These are phyloP conservation scores for Ammospiza caudacuta DNA, from an alignment of 2,113 vertebrate species.

Conservation along the genomic window DNA sequence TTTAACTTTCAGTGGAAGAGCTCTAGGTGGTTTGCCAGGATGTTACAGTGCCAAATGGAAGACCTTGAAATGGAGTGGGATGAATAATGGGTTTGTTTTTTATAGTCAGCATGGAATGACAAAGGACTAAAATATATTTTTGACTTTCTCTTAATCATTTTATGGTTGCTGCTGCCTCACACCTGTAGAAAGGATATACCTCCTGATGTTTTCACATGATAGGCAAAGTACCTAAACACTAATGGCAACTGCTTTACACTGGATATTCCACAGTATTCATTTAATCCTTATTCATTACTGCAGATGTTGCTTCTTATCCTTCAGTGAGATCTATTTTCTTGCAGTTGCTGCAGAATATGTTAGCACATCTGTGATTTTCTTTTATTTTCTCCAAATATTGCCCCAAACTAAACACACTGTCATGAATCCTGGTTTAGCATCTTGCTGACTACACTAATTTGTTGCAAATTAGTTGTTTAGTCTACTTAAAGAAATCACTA, in stretches of 20 bases:
- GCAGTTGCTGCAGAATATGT: not conserved
- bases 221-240: not conserved
- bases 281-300: not conserved
- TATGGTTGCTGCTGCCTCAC: not conserved
- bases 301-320: slow-evolving; percentile 27
- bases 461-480: not conserved
- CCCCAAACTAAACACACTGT: not conserved
- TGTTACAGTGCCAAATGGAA: not conserved
- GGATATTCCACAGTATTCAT: not conserved
- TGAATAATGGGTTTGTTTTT: not conserved
- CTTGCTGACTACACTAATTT: not conserved
- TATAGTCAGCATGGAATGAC: not conserved
- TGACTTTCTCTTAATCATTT: not conserved
- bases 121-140: not conserved
- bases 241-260: not conserved
- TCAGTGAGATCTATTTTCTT: not conserved
- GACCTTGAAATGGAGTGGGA: not conserved
- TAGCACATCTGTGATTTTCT: not conserved
- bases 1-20: not conserved
- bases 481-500: not conserved
- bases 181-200: not conserved
- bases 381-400: not conserved
- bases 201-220: not conserved
- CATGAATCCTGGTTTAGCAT: not conserved
- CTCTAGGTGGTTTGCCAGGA: not conserved